Evolutionary conservation across 2,888 invertebrate genomes (phyloP).

Genomic region (Yponomeuta evonymella): DNA sequence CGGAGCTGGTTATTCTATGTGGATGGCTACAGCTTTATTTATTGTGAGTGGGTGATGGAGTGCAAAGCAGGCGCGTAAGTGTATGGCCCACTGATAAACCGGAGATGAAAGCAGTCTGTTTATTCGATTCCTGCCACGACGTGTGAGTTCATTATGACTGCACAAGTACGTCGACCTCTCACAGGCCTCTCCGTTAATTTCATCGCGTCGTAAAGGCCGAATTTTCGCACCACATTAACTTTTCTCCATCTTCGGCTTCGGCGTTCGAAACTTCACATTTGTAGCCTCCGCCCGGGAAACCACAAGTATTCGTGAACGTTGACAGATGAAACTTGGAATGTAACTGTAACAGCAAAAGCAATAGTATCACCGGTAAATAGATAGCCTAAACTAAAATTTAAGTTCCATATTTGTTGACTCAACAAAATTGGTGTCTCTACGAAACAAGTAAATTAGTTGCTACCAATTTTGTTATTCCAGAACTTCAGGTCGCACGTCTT

Average conservation of each 20-base stretch:
- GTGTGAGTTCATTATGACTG: slow-evolving; percentile 27
- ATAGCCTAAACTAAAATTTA: too few relatives aligned
- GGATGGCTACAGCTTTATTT: not conserved
- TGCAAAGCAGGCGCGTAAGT: slow-evolving; percentile 48
- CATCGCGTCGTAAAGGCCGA: slow-evolving; percentile 36
- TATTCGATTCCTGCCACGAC: slow-evolving; percentile 65
- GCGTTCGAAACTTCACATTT: not conserved
- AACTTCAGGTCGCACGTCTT: too few relatives aligned
- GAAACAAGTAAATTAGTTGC: too few relatives aligned
- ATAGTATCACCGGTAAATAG: too few relatives aligned
- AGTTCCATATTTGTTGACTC: too few relatives aligned
- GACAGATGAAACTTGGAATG: too few relatives aligned
- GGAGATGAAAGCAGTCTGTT: slow-evolving; percentile 68
- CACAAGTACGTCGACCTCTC: slow-evolving; percentile 54
- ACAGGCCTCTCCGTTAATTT: slow-evolving; percentile 33
- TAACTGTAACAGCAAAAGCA: too few relatives aligned
- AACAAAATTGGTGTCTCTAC: too few relatives aligned
- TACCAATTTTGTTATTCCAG: too few relatives aligned
- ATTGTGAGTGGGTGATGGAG: slow-evolving; percentile 10
- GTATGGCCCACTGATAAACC: slow-evolving; percentile 59
- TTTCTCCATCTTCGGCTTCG: slow-evolving; percentile 4
- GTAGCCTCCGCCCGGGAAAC: not conserved
- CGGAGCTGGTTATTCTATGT: not conserved
- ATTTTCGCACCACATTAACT: slow-evolving; percentile 11
- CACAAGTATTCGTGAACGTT: too few relatives aligned